Evolutionary conservation across 2,888 invertebrate species (phyloP), one percentile per base, ranked within the genome.

Genomic region (Alloplasta piceator): DNA sequence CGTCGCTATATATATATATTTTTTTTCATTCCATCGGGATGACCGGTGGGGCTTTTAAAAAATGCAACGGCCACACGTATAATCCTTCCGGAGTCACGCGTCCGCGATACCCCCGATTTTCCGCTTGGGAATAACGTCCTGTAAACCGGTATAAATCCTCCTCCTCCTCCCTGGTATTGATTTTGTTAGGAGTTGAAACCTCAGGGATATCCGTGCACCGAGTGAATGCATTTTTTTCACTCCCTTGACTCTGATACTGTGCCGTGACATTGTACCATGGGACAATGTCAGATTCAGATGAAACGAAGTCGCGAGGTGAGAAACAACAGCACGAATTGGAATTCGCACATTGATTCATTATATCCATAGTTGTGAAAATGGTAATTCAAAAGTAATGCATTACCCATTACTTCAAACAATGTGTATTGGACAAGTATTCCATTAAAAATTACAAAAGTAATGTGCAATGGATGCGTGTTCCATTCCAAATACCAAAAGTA

Each of bases 41-140:
- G 12, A 7, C 6, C 14, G 12, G 52, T 14, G 52, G 14, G 14
- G 52, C 52, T 52, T 64, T 64, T 66, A 64, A 64, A 43, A 64
- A 64, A 64, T 56, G 14, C 56, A 64, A 41, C 43, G 26, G 64
- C 64, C 73, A 43, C 64, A 39, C 63, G 72, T 72, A 63, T 52
- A n/a, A 63, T 63, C 52, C 63, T 38, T 41, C 14, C 61, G 26
- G 52, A 52, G 14, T 12, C 52, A 52, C 16, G 67, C 46, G 43
- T 48, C 46, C 64, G 46, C 56, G 55, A 56, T 64, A 64, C 38
- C 73, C 64, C 64, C 64, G 64, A 73, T 73, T 73, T 73, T 64
- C 64, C 73, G 64, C 46, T 64, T 41, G 73, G 48, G 64, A 16
- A 64, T 73, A 66, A 66, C 73, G 55, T 56, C 56, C 73, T 58